These are phyloP conservation scores for Rynchops niger DNA, from an alignment of 2,113 vertebrate genomes.

Conservation along the genomic window DNA sequence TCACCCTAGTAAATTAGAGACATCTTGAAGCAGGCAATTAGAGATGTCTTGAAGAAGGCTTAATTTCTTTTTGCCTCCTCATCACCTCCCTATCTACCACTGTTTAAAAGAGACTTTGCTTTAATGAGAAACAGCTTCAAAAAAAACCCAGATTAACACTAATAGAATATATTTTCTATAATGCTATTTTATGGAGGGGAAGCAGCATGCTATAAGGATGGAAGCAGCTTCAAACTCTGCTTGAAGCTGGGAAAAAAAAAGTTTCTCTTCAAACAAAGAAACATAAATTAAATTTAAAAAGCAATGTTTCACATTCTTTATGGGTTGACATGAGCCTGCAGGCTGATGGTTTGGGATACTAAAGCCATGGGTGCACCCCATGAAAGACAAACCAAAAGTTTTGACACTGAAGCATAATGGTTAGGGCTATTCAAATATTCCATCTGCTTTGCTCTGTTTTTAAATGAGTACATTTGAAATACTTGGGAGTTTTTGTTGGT, in stretches of 20 bases:
- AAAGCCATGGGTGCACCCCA: not conserved
- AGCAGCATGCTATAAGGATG: not conserved
- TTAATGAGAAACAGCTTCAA: not conserved
- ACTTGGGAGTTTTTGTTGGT: not conserved
- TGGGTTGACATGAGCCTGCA: not conserved
- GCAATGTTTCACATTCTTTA: slow-evolving; percentile 3
- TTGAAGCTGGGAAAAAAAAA: not conserved
- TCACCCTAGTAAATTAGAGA: not conserved
- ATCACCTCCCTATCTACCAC: not conserved
- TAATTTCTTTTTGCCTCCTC: not conserved
- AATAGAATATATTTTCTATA: not conserved
- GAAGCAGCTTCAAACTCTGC: not conserved
- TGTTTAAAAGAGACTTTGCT: not conserved
- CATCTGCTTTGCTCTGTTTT: not conserved
- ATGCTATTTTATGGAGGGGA: not conserved
- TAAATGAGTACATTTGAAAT: slow-evolving; percentile 1
- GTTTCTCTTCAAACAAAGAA: slow-evolving; percentile 21
- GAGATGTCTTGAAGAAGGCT: not conserved
- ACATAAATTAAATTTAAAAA: slow-evolving; percentile 8
- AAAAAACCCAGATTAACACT: not conserved
- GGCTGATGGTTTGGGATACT: not conserved
- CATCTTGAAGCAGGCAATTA: not conserved
- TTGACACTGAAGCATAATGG: not conserved
- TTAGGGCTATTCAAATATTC: slow-evolving; percentile 6
- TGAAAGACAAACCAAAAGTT: not conserved